These are phyloP conservation scores for Phrynocephalus forsythii DNA, from an alignment of 2,797 vertebrate genomes.

Conservation along the genomic window DNA sequence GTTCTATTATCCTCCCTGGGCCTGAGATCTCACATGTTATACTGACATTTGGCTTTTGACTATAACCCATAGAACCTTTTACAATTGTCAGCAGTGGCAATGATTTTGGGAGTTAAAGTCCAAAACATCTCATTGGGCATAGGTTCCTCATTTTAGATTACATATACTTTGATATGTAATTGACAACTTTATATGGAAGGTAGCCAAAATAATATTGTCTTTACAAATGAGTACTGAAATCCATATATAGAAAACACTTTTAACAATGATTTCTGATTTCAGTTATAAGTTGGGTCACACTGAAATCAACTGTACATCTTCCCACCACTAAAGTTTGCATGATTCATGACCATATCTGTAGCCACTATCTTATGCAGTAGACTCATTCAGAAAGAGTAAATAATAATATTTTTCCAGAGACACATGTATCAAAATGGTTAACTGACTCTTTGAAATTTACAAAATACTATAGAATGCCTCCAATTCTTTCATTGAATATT, in stretches of 20 bases:
- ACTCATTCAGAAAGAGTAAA: conserved; percentile 30
- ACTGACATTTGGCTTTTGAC: too few relatives aligned
- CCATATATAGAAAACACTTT: neutral
- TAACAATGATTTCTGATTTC: neutral
- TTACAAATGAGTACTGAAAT: neutral
- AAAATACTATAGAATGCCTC: conserved; percentile 74
- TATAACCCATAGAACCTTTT: neutral
- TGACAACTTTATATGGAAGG: neutral
- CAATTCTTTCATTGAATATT: conserved; percentile 80
- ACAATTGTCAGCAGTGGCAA: neutral
- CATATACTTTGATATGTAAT: neutral
- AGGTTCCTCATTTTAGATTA: neutral
- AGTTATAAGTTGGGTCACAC: neutral
- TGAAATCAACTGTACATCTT: neutral
- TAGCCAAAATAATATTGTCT: neutral
- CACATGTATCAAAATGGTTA: conserved; percentile 71
- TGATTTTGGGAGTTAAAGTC: neutral
- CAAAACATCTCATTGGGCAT: neutral
- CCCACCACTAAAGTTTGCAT: neutral
- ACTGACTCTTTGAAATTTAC: conserved; percentile 73
- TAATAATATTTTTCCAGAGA: conserved; percentile 47
- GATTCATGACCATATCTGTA: neutral
- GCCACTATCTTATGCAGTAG: conserved; percentile 24
- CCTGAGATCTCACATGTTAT: too few relatives aligned
- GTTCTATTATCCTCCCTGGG: too few relatives aligned